Conservation (phyloP, 2,888 invertebrate species). For the Baccha elongata region DNA sequence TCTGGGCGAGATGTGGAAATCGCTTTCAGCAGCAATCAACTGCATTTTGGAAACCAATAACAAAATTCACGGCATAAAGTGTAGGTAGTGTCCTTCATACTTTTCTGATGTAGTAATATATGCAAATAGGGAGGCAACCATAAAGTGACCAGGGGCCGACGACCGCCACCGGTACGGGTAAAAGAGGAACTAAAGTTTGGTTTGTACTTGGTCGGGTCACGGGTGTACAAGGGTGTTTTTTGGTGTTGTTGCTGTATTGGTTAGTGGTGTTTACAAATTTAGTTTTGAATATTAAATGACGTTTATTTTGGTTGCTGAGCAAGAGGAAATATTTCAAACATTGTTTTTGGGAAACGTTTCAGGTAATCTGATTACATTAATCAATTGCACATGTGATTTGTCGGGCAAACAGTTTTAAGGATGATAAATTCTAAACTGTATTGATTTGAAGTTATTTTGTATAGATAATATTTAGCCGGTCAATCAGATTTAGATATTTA, state of each 20-base stretch:
- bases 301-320: constrained; percentile 12
- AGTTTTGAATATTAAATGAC: constrained; percentile 66
- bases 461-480: too few relatives aligned
- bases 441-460: too few relatives aligned
- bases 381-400: neutral
- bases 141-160: neutral
- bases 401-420: neutral
- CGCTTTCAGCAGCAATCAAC: constrained; percentile 67
- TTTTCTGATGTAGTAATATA: constrained; percentile 44
- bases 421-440: too few relatives aligned
- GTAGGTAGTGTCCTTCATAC: constrained; percentile 40
- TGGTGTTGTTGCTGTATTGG: constrained; percentile 76
- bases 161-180: neutral
- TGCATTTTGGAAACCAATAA: constrained; percentile 45
- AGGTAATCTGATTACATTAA: neutral
- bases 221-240: constrained; percentile 76
- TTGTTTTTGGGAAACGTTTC: neutral
- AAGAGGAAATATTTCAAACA: neutral
- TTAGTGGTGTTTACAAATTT: constrained; percentile 59
- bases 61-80: constrained; percentile 42
- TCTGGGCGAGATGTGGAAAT: constrained; percentile 35
- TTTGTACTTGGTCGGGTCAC: constrained; percentile 52
- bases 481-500: too few relatives aligned
- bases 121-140: constrained; percentile 45
- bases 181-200: constrained; percentile 16